phyloP scores from a whole-genome alignment of 2,113 vertebrate genomes.

The Pelecanoides urinatrix region DNA sequence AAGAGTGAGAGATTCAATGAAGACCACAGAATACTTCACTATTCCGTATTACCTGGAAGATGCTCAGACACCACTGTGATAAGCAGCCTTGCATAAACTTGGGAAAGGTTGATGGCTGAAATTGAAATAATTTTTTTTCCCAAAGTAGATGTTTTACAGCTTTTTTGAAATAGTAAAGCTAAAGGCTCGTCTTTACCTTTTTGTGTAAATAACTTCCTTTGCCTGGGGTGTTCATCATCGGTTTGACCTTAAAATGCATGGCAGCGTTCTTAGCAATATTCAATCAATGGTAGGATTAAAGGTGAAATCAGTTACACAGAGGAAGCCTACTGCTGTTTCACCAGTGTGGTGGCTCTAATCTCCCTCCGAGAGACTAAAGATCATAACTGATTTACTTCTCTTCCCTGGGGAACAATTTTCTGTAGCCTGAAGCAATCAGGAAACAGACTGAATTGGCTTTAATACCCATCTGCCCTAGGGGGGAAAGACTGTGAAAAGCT shows the following conservation, averaged over 20 bases:
- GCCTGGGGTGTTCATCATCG: constrained; percentile 63
- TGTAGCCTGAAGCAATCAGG: constrained; percentile 78
- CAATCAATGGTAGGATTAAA: constrained; percentile 75
- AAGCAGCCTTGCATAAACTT: constrained; percentile 29
- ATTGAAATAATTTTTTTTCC: not conserved
- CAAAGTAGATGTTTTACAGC: constrained; percentile 30
- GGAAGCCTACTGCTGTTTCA: constrained; percentile 72
- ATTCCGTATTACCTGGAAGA: not conserved
- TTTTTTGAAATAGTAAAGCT: constrained; percentile 14
- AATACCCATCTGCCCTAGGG: constrained; percentile 66
- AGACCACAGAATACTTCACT: not conserved
- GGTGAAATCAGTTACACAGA: constrained; percentile 76
- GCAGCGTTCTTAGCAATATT: constrained; percentile 70
- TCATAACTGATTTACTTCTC: constrained; percentile 79
- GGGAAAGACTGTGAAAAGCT: constrained; percentile 65
- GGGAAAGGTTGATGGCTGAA: constrained; percentile 22
- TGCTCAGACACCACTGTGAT: not conserved
- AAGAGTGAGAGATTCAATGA: not conserved
- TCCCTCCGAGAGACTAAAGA: constrained; percentile 76
- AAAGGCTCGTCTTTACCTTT: constrained; percentile 34
- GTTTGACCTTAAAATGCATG: constrained; percentile 67
- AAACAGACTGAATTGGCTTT: constrained; percentile 76
- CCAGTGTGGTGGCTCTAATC: constrained; percentile 72
- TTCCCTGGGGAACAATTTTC: constrained; percentile 80
- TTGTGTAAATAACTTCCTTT: constrained; percentile 65